A percentile compares a stretch with the other conserved stretches of the same genome.
These are phyloP conservation scores for Anniella stebbinsi DNA, from an alignment of 2,797 vertebrate genomes.

Conservation along the genomic window DNA sequence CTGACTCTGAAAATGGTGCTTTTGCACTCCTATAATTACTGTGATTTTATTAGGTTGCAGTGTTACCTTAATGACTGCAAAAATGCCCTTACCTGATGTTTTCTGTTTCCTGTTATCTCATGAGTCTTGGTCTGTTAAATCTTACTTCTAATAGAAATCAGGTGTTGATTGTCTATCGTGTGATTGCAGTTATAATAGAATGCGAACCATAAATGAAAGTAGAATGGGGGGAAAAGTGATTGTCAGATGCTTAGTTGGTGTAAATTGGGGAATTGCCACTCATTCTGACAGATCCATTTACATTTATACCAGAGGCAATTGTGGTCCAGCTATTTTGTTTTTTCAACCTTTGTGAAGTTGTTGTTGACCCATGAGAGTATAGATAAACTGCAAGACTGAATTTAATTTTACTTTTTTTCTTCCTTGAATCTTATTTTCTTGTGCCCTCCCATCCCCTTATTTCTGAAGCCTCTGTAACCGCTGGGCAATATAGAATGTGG, in stretches of 20 bases:
- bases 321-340: not conserved
- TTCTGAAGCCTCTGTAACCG: not conserved
- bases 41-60: not conserved
- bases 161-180: not conserved
- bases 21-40: not conserved
- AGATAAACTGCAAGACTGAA: not conserved
- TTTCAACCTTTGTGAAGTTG: not conserved
- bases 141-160: not conserved
- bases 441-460: not conserved
- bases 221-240: not conserved
- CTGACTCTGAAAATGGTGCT: not conserved
- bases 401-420: not conserved
- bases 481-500: not conserved
- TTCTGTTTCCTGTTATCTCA: not conserved
- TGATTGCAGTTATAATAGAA: not conserved
- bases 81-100: not conserved
- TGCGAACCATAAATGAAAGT: not conserved
- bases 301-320: not conserved
- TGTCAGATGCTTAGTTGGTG: not conserved
- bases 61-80: not conserved
- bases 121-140: not conserved
- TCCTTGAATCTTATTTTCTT: constrained; percentile 3
- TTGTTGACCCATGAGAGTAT: not conserved
- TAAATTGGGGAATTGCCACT: not conserved
- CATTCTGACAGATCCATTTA: not conserved